Evolutionary conservation across 2,797 vertebrate genomes (phyloP), one percentile per base, ranked within the genome.

Genomic region (Neomorphus geoffroyi): DNA sequence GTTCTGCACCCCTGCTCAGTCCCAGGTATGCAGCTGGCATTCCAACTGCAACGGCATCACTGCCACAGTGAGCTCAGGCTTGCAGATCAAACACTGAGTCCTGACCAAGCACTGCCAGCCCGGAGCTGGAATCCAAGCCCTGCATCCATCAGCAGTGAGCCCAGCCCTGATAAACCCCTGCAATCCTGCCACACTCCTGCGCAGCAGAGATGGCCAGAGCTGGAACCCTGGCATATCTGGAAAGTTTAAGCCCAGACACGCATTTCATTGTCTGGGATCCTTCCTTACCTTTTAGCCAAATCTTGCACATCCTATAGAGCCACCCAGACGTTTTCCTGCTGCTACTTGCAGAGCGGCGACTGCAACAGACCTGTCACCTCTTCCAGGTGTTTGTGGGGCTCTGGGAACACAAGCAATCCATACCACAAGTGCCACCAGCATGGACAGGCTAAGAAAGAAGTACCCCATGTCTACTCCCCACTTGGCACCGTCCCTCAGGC

Each of bases 21-120:
- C 51, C 32, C n/a, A 27, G 58, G 35, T 32, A 43, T 2, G 0
- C 8, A 15, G 4, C 58, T 23, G 13, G 12, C 11, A 2, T 9
- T 32, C 32, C 43, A 19, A 7, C 5, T 43, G 43, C 64, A 17
- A n/a, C 65, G 28, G 51, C 43, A 2, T 5, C 21, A 24, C 35
- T 4, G 3, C 48, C 5, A 32, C 1, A 10, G 6, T 9, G n/a
- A 48, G 51, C 27, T n/a, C 23, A 10, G 2, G 26, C 48, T 9
- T 11, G 39, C 24, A 9, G 53, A 39, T 17, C 30, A 48, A 86
- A 30, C 39, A 1, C 23, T 0, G 18, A 41, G 39, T 41, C 39
- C 39, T 41, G 51, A 71, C 10, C 28, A 50, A 18, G 37, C 9
- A 10, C 9, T 30, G 26, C 24, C 39, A 74, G 17, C 6, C 19